Evolutionary conservation across 2,113 vertebrate species (phyloP).

Genomic region (Salvelinus sp.): DNA sequence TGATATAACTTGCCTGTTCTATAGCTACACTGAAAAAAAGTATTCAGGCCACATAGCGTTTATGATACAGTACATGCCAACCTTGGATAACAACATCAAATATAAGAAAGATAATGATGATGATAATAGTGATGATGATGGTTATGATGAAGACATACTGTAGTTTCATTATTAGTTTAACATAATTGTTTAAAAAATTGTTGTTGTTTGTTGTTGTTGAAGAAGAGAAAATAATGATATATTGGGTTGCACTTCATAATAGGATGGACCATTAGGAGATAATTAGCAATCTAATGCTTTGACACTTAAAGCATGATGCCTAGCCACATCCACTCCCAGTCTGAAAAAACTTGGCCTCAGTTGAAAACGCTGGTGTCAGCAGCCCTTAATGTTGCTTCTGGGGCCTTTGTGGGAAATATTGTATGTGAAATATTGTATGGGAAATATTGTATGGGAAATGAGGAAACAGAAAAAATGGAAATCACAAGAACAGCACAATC

Average conservation of each 20-base stretch:
- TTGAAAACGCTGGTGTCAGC: slow-evolving; percentile 27
- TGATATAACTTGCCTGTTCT: neutral
- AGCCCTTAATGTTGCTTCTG: slow-evolving; percentile 7
- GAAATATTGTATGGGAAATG: neutral
- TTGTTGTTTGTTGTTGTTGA: too few species aligned
- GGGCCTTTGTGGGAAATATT: slow-evolving; percentile 30
- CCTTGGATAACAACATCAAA: neutral
- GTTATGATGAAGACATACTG: too few species aligned
- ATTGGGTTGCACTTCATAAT: neutral
- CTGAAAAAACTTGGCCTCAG: neutral
- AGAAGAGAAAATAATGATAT: neutral
- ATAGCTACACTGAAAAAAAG: neutral
- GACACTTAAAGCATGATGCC: neutral
- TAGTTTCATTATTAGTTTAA: too few species aligned
- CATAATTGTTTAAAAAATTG: too few species aligned
- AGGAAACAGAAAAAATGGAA: too few species aligned
- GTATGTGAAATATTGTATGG: too few species aligned
- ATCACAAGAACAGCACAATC: too few species aligned
- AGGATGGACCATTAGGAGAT: neutral
- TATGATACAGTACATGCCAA: neutral
- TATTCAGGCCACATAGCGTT: neutral
- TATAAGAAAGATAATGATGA: neutral
- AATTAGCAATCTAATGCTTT: neutral
- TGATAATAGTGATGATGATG: too few species aligned
- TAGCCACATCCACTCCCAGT: neutral